Evolutionary conservation across 2,888 invertebrate species (phyloP).

Genomic region (Drosophila merina): DNA sequence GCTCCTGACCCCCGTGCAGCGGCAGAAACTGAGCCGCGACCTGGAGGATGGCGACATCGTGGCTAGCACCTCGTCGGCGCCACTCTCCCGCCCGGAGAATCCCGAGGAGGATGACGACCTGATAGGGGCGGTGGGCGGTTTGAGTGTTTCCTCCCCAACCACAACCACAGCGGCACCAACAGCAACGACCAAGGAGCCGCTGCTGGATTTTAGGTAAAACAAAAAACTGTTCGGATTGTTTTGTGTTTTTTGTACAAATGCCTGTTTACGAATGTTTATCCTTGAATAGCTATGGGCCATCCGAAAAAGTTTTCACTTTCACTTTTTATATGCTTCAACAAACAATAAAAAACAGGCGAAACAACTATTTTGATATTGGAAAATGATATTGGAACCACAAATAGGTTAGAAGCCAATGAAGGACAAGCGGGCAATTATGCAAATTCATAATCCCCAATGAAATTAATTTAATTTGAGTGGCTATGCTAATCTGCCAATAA

Average conservation of each 20-base stretch:
- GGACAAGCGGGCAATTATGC: slow-evolving; percentile 28
- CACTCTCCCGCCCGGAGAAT: slow-evolving; percentile 53
- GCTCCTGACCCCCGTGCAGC: slow-evolving; percentile 53
- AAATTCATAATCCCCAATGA: slow-evolving; percentile 43
- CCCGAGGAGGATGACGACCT: slow-evolving; percentile 48
- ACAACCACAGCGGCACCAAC: slow-evolving; percentile 12
- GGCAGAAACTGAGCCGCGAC: slow-evolving; percentile 30
- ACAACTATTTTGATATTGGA: too few relatives aligned
- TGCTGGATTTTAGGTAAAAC: slow-evolving; percentile 28
- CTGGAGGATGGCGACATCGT: slow-evolving; percentile 36
- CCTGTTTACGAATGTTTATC: neutral
- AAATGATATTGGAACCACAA: slow-evolving; percentile 7
- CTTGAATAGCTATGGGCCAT: neutral
- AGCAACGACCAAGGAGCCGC: slow-evolving; percentile 38
- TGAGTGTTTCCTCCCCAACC: slow-evolving; percentile 37
- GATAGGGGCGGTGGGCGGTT: slow-evolving; percentile 59
- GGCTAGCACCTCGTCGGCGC: slow-evolving; percentile 44
- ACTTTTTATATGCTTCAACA: neutral
- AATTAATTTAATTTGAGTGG: slow-evolving; percentile 38
- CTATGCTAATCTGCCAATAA: slow-evolving; percentile 26
- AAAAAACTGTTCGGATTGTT: neutral
- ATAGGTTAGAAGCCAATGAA: slow-evolving; percentile 16
- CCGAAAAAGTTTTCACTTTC: neutral
- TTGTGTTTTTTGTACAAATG: neutral
- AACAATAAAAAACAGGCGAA: neutral